Evolutionary conservation across 2,888 invertebrate genomes (phyloP), one percentile per base, ranked within the genome.

Genomic region (Gonocerus acuteangulatus): DNA sequence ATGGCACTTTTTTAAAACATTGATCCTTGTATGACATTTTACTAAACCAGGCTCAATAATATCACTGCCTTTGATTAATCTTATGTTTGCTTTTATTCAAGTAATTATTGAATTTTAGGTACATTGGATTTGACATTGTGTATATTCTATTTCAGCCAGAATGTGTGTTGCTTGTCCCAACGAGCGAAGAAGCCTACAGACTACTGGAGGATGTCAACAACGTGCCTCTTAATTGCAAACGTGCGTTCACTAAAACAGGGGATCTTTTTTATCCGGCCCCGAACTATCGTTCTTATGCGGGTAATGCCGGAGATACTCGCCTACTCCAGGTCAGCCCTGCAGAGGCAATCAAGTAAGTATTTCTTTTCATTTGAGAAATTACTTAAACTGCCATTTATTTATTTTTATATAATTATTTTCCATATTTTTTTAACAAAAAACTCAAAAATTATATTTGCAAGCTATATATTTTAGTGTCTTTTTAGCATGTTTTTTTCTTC

Each of bases 201-300:
- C 76, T 93, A 9, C 82, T 94, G 73, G 81, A 83, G 18, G 74
- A 81, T 60, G 73, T 71, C 54, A 74, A 76, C 61, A 80, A 79
- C 69, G 88, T 89, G 1, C 90, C 90, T 0, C 73, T 69, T 60
- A 83, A 87, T 74, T 84, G 88, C 70, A 71, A 71, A 23, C 80
- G 80, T 71, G 82, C 85, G 2, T 77, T 89, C 57, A 87, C 89
- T 1, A 75, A 82, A 48, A 78, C 79, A 66, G 82, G 81, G 13
- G 81, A 87, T 60, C 81, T 80, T 71, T 87, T 83, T 75, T 82
- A 76, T 72, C 89, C 90, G 2, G 84, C 84, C 71, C 90, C 91
- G 16, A 79, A 82, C 72, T 90, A 88, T 75, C 81, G 84, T 70
- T 80, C 82, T 69, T 91, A 89, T 72, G 39, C 45, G 19, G 56